Conservation (phyloP, 2,888 invertebrate genomes). For the Eueremaeus valkanovi region DNA sequence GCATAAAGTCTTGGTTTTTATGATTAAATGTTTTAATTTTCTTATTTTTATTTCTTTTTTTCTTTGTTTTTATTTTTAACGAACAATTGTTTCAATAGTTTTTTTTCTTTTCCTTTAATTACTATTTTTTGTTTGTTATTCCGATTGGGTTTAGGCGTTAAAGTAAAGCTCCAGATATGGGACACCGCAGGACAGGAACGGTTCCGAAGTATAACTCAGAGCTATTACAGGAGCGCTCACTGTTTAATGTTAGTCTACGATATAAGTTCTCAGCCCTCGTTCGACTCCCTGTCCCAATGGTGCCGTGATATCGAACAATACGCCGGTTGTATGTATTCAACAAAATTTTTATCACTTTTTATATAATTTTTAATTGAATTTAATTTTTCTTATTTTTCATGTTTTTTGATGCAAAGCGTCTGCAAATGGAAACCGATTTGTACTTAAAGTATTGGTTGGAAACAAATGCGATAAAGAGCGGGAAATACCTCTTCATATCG, state of each 20-base stretch:
- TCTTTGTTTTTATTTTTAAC: background rate
- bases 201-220: constrained; percentile 95
- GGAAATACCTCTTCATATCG: constrained; percentile 90
- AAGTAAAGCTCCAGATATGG: constrained; percentile 98
- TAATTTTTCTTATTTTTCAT: background rate
- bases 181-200: constrained; percentile 94
- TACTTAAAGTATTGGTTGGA: constrained; percentile 90
- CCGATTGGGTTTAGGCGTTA: constrained; percentile 51
- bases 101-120: background rate
- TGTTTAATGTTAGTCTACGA: constrained; percentile 95
- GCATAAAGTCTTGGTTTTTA: background rate
- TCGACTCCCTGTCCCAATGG: constrained; percentile 96
- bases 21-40: background rate
- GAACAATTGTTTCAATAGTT: background rate
- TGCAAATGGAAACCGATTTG: constrained; percentile 68
- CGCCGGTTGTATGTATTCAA: constrained; percentile 56
- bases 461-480: constrained; percentile 96
- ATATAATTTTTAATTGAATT: background rate
- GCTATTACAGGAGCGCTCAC: constrained; percentile 94
- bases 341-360: background rate
- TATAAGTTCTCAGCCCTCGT: constrained; percentile 94
- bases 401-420: background rate
- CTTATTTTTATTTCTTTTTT: background rate
- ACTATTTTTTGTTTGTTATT: background rate
- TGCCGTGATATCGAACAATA: constrained; percentile 95